These are phyloP conservation scores for Conomelus anceps DNA, from an alignment of 2,888 invertebrate genomes.

Conservation along the genomic window DNA sequence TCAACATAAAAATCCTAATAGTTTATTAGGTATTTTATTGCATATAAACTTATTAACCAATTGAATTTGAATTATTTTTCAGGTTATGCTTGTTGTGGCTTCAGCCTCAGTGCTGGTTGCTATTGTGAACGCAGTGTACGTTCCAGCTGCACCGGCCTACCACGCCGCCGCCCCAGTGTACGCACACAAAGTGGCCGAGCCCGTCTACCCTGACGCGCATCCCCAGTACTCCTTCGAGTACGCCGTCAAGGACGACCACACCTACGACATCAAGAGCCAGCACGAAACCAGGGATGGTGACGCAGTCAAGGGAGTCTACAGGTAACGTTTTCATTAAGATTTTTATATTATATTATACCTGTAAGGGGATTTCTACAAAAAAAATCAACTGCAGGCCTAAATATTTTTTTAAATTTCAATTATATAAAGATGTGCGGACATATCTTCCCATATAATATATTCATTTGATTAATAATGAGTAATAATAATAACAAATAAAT, in stretches of 20 bases:
- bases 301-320: constrained; percentile 34
- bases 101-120: background rate
- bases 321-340: background rate
- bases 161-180: constrained; percentile 38
- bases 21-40: too few species aligned
- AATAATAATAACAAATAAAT: too few species aligned
- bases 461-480: too few species aligned
- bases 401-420: too few species aligned
- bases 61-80: background rate
- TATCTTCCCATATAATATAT: too few species aligned
- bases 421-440: too few species aligned
- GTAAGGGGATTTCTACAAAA: too few species aligned
- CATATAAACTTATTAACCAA: background rate
- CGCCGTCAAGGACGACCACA: constrained; percentile 35
- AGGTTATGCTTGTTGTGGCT: background rate
- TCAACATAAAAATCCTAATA: too few species aligned
- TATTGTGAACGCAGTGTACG: background rate
- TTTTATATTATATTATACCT: too few species aligned
- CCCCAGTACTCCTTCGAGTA: constrained; percentile 36
- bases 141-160: constrained; percentile 40
- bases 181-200: constrained; percentile 32
- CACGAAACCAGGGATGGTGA: constrained; percentile 35
- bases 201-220: constrained; percentile 36
- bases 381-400: too few species aligned
- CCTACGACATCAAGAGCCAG: constrained; percentile 36